These are phyloP conservation scores for Bradysia coprophila DNA, from an alignment of 1,140 invertebrate species.

Conservation along the genomic window DNA sequence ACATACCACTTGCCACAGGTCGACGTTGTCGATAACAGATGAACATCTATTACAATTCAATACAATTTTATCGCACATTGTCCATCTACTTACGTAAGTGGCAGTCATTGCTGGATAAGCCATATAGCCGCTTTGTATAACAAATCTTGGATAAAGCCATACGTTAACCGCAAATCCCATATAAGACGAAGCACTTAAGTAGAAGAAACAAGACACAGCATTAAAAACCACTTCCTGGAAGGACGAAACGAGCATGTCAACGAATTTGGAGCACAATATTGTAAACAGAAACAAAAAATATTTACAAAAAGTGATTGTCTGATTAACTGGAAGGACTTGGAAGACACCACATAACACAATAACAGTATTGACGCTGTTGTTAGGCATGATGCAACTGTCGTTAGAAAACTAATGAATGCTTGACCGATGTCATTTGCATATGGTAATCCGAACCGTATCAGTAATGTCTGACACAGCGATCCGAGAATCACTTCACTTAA, in stretches of 20 bases:
- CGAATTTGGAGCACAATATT: not conserved
- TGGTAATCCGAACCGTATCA: slow-evolving; percentile 50
- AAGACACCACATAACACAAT: slow-evolving; percentile 53
- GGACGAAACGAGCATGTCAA: too few relatives aligned
- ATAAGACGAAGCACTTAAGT: slow-evolving; percentile 52
- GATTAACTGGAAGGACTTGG: slow-evolving; percentile 50
- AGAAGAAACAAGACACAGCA: slow-evolving; percentile 47
- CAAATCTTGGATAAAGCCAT: slow-evolving; percentile 45
- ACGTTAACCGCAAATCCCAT: slow-evolving; percentile 55
- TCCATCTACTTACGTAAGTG: slow-evolving; percentile 43
- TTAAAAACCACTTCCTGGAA: slow-evolving; percentile 64
- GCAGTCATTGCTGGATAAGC: slow-evolving; percentile 69
- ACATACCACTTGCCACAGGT: too few relatives aligned
- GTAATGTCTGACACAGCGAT: slow-evolving; percentile 51
- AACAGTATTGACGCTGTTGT: slow-evolving; percentile 50
- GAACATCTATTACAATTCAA: too few relatives aligned
- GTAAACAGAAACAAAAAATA: too few relatives aligned
- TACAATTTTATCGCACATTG: not conserved
- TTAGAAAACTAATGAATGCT: slow-evolving; percentile 55
- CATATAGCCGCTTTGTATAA: slow-evolving; percentile 28
- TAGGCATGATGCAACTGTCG: slow-evolving; percentile 52
- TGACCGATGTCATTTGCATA: slow-evolving; percentile 43
- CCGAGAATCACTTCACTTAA: slow-evolving; percentile 54
- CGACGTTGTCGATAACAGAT: too few relatives aligned
- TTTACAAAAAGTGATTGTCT: slow-evolving; percentile 64